Percentiles rank a stretch among this genome's conserved stretches.
Conservation (phyloP, 1,140 invertebrate genomes). For the Sesamia nonagrioides region DNA sequence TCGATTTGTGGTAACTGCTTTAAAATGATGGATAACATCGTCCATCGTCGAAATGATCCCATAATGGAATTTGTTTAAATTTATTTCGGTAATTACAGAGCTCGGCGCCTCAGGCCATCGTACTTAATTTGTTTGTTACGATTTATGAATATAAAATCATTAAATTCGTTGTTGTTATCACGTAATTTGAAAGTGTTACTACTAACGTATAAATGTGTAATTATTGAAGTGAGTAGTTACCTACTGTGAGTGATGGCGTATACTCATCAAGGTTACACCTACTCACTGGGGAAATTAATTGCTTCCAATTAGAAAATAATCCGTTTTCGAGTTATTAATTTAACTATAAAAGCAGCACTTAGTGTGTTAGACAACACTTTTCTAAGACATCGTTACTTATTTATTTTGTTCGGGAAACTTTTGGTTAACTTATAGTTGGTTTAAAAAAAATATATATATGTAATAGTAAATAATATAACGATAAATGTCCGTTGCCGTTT, state of each 20-base stretch:
- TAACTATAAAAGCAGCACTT: not conserved
- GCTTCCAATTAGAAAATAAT: slow-evolving; percentile 30
- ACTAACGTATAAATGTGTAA: slow-evolving; percentile 22
- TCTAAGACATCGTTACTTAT: not conserved
- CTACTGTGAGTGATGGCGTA: slow-evolving; percentile 28
- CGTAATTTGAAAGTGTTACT: slow-evolving; percentile 55
- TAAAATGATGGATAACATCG: slow-evolving; percentile 77
- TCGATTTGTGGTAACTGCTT: slow-evolving; percentile 75
- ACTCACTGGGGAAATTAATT: slow-evolving; percentile 2
- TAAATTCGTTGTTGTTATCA: slow-evolving; percentile 58
- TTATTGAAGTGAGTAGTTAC: slow-evolving; percentile 28
- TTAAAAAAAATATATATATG: too few relatives aligned
- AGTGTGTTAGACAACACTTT: not conserved
- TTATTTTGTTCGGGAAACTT: too few relatives aligned
- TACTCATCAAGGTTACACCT: slow-evolving; percentile 26
- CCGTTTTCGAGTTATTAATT: slow-evolving; percentile 4
- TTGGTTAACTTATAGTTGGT: too few relatives aligned
- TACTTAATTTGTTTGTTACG: slow-evolving; percentile 62
- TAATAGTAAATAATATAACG: too few relatives aligned
- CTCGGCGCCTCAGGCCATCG: slow-evolving; percentile 38
- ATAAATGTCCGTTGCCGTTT: too few relatives aligned
- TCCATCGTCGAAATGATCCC: slow-evolving; percentile 59
- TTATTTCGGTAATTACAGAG: slow-evolving; percentile 66
- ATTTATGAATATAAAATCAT: slow-evolving; percentile 61
- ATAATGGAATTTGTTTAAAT: slow-evolving; percentile 71